These are phyloP conservation scores for Parnassius mnemosyne DNA, from an alignment of 2,888 invertebrate species.

Conservation along the genomic window DNA sequence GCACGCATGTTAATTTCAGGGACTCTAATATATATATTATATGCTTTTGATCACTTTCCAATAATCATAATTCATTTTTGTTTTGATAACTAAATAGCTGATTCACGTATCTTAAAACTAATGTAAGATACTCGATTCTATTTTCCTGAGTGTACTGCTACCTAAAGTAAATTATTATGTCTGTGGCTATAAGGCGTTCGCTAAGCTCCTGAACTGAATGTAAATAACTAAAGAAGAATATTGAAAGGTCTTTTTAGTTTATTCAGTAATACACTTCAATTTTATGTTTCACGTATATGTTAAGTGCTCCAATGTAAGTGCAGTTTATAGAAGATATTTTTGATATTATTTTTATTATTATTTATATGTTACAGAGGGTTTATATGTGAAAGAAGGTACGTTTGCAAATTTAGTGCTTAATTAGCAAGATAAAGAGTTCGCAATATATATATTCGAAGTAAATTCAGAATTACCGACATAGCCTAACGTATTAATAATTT, in stretches of 20 bases:
- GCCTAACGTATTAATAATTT: too few species aligned
- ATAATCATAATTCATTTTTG: conserved; percentile 18
- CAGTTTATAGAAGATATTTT: not conserved
- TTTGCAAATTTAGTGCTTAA: too few species aligned
- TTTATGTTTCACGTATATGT: conserved; percentile 15
- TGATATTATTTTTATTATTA: too few species aligned
- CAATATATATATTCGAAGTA: too few species aligned
- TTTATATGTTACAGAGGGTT: too few species aligned
- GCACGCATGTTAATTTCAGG: too few species aligned
- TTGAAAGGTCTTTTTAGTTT: conserved; percentile 16
- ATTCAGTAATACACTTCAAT: not conserved
- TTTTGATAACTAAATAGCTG: conserved; percentile 13
- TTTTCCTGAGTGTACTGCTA: conserved; percentile 34
- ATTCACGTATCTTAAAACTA: conserved; percentile 20
- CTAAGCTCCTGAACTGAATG: conserved; percentile 29
- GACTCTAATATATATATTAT: too few species aligned
- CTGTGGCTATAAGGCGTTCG: conserved; percentile 25
- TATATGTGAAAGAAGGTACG: too few species aligned
- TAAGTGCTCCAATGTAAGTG: conserved; percentile 29
- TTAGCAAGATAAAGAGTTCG: too few species aligned
- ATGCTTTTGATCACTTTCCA: not conserved
- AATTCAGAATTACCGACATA: too few species aligned
- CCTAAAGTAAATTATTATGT: conserved; percentile 32
- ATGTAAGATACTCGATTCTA: conserved; percentile 28
- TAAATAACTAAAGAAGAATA: conserved; percentile 29